phyloP scores from a whole-genome alignment of 2,113 vertebrate genomes.

The Nyctereutes procyonoides region DNA sequence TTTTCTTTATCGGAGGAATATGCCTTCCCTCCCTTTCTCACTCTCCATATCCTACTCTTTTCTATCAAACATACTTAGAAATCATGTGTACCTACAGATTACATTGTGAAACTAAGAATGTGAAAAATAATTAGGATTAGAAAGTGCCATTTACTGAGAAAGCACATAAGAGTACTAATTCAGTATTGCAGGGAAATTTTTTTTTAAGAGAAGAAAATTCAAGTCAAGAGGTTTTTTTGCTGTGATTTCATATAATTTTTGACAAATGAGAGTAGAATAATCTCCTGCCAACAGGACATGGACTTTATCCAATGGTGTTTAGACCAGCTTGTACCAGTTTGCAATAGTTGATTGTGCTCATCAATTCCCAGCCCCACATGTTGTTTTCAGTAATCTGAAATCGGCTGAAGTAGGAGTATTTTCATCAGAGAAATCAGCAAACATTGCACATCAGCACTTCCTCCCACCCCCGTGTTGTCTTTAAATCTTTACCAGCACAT shows the following conservation, averaged over 20 bases:
- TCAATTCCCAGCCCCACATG: neutral
- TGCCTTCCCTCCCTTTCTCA: neutral
- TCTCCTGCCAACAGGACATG: neutral
- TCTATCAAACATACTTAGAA: neutral
- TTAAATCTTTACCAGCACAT: neutral
- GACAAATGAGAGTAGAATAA: neutral
- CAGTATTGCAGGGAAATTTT: neutral
- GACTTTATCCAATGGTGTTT: neutral
- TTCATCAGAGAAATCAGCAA: slow-evolving; percentile 20
- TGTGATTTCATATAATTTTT: neutral
- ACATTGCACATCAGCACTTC: neutral
- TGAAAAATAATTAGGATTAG: neutral
- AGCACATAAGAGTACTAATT: neutral
- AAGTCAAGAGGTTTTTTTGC: neutral
- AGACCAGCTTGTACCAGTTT: neutral
- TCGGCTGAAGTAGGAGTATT: neutral
- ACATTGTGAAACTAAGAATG: neutral
- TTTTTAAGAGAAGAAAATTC: neutral
- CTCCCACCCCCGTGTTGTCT: neutral
- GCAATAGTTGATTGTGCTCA: neutral
- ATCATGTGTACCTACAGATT: neutral
- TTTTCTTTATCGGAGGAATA: neutral
- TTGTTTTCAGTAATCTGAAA: neutral
- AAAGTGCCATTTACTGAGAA: neutral
- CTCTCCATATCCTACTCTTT: neutral